Evolutionary conservation across 37 sponge, comb jelly and placozoan genomes (phyloP).

Genomic region (Tethya wilhelma): DNA sequence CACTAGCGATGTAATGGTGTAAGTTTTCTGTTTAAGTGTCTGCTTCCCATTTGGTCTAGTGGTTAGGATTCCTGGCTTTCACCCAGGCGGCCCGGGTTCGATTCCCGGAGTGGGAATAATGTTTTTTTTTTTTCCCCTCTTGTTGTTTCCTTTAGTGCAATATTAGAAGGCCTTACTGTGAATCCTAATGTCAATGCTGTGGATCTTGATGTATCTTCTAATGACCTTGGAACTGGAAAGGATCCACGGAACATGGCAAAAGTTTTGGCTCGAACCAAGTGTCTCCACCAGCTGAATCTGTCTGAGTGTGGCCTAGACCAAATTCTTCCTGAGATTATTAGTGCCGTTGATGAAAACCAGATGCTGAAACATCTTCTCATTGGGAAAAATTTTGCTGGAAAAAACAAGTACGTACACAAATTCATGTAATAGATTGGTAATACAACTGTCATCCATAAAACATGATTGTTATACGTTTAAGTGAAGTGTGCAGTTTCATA

Average conservation of each 20-base stretch:
- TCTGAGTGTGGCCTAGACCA: slow-evolving; percentile 42
- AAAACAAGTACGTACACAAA: slow-evolving; percentile 26
- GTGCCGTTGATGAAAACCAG: slow-evolving; percentile 29
- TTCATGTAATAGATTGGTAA: not conserved
- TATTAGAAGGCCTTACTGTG: slow-evolving; percentile 60
- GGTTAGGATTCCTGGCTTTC: no score
- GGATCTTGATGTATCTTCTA: slow-evolving; percentile 48
- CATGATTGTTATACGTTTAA: not conserved
- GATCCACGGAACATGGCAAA: slow-evolving; percentile 19
- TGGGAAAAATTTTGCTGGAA: slow-evolving; percentile 77
- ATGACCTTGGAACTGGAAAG: slow-evolving; percentile 41
- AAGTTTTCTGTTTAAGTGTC: not conserved
- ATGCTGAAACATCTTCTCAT: slow-evolving; percentile 52
- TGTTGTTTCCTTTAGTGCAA: no score
- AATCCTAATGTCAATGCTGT: slow-evolving; percentile 66
- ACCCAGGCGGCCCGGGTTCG: no score
- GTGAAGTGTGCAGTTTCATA: not conserved
- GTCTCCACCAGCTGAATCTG: slow-evolving; percentile 48
- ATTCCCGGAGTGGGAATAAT: no score
- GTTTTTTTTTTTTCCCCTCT: no score
- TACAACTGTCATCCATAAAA: not conserved
- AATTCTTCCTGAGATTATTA: slow-evolving; percentile 20
- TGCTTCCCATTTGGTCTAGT: no score
- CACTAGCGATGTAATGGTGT: slow-evolving; percentile 51
- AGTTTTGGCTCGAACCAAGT: slow-evolving; percentile 10